These are phyloP conservation scores for Metacarcinus magister DNA, from an alignment of 2,888 invertebrate species.

Conservation along the genomic window DNA sequence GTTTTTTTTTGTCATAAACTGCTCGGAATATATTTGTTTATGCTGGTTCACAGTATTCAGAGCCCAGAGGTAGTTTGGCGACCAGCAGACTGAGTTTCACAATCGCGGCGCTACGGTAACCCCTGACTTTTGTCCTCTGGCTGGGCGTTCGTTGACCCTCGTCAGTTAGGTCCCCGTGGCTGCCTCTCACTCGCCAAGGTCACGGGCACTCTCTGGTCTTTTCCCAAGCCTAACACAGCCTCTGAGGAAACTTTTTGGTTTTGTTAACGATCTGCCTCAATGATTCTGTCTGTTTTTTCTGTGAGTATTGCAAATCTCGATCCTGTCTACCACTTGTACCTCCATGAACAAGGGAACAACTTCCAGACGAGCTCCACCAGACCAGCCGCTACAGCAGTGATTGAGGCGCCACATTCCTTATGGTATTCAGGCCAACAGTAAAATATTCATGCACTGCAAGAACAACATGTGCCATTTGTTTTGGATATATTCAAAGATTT, in stretches of 20 bases:
- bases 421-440: not conserved
- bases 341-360: too few species aligned
- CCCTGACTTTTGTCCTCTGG: not conserved
- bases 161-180: not conserved
- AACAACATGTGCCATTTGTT: not conserved
- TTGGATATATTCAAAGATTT: not conserved
- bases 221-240: not conserved
- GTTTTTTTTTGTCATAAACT: not conserved
- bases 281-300: too few species aligned
- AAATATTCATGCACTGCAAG: not conserved
- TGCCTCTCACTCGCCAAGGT: slow-evolving; percentile 33
- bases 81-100: not conserved
- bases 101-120: not conserved
- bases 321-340: too few species aligned
- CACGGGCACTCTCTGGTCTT: not conserved
- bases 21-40: not conserved
- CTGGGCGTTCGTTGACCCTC: slow-evolving; percentile 6
- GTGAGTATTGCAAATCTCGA: too few species aligned
- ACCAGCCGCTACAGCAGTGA: not conserved
- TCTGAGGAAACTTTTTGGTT: not conserved
- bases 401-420: not conserved
- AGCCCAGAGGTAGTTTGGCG: not conserved
- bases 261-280: too few species aligned
- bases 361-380: not conserved
- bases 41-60: not conserved